Base-by-base conservation (phyloP, 2,797 vertebrate genomes). In the Chrosomus eos region DNA sequence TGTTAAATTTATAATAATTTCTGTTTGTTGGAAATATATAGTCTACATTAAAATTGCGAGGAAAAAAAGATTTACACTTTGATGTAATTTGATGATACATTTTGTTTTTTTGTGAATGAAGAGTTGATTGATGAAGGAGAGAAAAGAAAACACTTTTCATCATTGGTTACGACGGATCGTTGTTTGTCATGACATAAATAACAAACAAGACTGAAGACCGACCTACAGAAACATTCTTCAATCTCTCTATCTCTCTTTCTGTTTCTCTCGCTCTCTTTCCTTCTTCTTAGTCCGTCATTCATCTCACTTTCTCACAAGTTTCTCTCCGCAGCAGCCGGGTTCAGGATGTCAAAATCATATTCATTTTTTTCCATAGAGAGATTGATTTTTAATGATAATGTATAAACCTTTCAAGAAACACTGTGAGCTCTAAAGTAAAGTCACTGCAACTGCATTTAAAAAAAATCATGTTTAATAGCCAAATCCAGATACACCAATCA, bases 331-430 rank as follows among this genome's bases (percentile, higher is more conserved):
- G 36, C 68, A 72, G 36, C 60, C 36, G 4, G 53, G 14, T 45
- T 72, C 68, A 60, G 53, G 48, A 38, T 58, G 51, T 38, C 55
- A 38, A 58, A 58, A 23, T n/a, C 33, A 5, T 33, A 38, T 55
- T 58, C 21, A 18, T 58, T 75, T 75, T 26, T 40, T 48, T 4
- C 3, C 11, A 16, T 62, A 1, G 68, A 45, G 55, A 72, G 40
- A 82, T 62, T 6, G 38, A 72, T 31, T 81, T 75, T 75, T 75
- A 75, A 75, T 58, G 66, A 58, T 70, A 58, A 81, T 71, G 26
- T 23, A 58, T 43, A 72, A 81, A 82, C 51, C 53, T 82, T 82
- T 72, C 51, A 31, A 23, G 36, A 23, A 36, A 76, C 74, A 26
- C 53, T 60, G 53, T 60, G 74, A 43, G 36, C 55, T 43, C 23